Percentiles rank a stretch among this genome's conserved stretches.
Evolutionary conservation across 1,140 invertebrate genomes (phyloP).

Genomic region (Dreissena rostriformis): DNA sequence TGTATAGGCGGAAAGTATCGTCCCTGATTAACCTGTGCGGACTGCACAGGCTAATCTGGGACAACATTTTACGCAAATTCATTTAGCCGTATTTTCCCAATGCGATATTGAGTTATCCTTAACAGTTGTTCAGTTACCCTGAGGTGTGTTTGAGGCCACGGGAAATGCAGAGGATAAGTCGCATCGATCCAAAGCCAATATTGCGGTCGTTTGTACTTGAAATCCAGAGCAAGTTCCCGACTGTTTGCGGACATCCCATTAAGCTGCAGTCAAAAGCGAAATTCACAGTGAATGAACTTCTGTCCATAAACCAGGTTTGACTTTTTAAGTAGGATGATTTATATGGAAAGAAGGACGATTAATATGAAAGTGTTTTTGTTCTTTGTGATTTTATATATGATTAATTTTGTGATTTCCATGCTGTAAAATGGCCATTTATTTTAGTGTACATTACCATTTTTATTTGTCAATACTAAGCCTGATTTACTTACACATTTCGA

Average conservation of each 20-base stretch:
- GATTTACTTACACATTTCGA: no score
- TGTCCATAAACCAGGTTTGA: slow-evolving; percentile 58
- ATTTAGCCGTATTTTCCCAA: no score
- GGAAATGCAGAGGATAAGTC: slow-evolving; percentile 61
- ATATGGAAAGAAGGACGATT: background rate
- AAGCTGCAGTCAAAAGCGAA: slow-evolving; percentile 65
- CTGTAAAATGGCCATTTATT: no score
- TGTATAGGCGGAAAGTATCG: no score
- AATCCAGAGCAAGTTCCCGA: slow-evolving; percentile 65
- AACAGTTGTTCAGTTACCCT: slow-evolving; percentile 62
- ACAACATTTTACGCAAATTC: no score
- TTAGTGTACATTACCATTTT: no score
- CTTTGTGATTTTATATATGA: background rate
- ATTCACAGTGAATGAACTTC: slow-evolving; percentile 56
- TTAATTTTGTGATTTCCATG: background rate
- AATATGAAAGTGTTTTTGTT: background rate
- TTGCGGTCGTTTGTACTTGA: slow-evolving; percentile 68
- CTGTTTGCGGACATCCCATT: slow-evolving; percentile 67
- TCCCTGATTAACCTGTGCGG: no score
- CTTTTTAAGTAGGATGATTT: background rate
- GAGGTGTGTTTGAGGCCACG: slow-evolving; percentile 64
- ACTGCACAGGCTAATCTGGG: no score
- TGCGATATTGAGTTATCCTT: background rate
- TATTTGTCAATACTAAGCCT: no score
- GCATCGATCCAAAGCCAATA: slow-evolving; percentile 68